A percentile compares a stretch with the other conserved stretches of the same genome.
Conservation (phyloP, 2,888 invertebrate species). For the Pterostichus niger region DNA sequence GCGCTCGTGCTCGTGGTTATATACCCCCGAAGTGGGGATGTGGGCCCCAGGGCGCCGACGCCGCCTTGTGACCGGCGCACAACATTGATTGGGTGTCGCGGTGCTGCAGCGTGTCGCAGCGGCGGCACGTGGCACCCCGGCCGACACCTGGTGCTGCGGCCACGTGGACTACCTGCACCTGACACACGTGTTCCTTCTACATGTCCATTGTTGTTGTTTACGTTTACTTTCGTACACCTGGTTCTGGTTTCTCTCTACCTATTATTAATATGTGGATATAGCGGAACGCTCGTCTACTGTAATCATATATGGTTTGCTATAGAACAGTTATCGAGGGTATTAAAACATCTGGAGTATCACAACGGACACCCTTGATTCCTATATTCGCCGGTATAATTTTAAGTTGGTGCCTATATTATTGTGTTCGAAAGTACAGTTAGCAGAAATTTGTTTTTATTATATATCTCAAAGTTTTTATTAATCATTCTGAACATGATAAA, state of each 20-base stretch:
- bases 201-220: conserved; percentile 17
- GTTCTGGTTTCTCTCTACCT: conserved; percentile 1
- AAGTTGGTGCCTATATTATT: no score
- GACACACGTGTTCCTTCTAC: conserved; percentile 24
- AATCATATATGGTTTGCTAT: not conserved
- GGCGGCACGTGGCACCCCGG: not conserved
- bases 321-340: not conserved
- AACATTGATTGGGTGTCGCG: conserved; percentile 38
- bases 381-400: no score
- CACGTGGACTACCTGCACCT: conserved; percentile 1
- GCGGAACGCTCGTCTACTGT: not conserved
- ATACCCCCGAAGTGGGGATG: conserved; percentile 73
- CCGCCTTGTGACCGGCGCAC: conserved; percentile 3
- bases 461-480: no score
- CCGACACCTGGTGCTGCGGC: conserved; percentile 46
- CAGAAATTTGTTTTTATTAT: no score
- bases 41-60: not conserved
- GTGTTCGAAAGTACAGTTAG: no score
- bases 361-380: no score
- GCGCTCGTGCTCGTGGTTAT: conserved; percentile 77
- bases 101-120: conserved; percentile 64
- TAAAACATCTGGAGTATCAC: no score
- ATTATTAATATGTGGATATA: not conserved
- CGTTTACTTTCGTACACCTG: conserved; percentile 11
- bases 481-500: no score